These are phyloP conservation scores for Batillaria attramentaria DNA, from an alignment of 1,140 invertebrate genomes.

Conservation along the genomic window DNA sequence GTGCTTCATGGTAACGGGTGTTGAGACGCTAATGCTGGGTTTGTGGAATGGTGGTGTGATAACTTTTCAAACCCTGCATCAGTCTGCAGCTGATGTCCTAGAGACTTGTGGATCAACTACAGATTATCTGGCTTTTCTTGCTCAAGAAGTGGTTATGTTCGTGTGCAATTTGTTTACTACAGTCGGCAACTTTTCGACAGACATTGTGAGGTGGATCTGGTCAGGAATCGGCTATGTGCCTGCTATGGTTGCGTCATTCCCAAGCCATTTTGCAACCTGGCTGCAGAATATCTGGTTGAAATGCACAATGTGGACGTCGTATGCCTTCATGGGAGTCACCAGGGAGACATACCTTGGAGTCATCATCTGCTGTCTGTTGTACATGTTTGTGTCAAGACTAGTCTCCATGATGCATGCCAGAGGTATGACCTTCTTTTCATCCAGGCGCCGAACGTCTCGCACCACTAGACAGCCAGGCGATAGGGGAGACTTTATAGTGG, in stretches of 20 bases:
- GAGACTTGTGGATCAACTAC: conserved; percentile 34
- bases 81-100: conserved; percentile 32
- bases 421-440: conserved; percentile 38
- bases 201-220: conserved; percentile 33
- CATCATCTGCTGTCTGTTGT: conserved; percentile 34
- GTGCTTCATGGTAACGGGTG: conserved; percentile 31
- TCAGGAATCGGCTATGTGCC: conserved; percentile 38
- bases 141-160: background rate
- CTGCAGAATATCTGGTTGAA: conserved; percentile 25
- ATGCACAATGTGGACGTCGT: background rate
- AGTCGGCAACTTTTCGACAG: conserved; percentile 35
- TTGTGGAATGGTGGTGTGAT: conserved; percentile 36
- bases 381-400: conserved; percentile 32
- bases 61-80: conserved; percentile 34
- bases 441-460: background rate
- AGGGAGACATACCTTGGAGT: conserved; percentile 47
- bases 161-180: conserved; percentile 31
- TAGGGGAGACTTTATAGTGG: background rate
- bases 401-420: conserved; percentile 23
- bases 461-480: background rate
- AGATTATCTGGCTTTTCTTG: conserved; percentile 25
- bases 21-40: conserved; percentile 29
- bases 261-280: conserved; percentile 11
- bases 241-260: conserved; percentile 32
- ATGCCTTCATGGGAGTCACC: conserved; percentile 19